A percentile compares a stretch with the other conserved stretches of the same genome.
Conservation (phyloP, 2,888 invertebrate species). For the Drosophila siamana region DNA sequence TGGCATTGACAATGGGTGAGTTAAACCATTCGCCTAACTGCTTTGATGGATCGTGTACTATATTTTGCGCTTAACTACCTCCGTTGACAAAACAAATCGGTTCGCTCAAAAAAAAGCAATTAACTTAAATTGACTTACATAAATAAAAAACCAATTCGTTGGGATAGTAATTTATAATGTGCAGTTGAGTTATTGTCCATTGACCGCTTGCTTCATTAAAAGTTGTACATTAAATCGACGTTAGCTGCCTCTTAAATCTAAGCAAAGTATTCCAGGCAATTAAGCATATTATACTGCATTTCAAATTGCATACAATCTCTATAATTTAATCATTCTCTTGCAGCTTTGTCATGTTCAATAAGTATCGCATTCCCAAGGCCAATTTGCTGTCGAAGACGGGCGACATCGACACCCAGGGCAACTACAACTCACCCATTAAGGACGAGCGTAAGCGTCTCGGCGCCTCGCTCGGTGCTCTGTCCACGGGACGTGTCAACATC, state of each 20-base stretch:
- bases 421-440: conserved; percentile 92
- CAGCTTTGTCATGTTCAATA: conserved; percentile 91
- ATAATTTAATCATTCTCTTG: neutral
- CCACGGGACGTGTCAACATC: conserved; percentile 93
- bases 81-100: neutral
- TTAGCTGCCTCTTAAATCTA: neutral
- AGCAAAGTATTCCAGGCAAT: neutral
- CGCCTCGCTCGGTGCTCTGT: conserved; percentile 92
- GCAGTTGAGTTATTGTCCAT: too few species aligned
- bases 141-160: neutral
- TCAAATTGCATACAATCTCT: neutral
- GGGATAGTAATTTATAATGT: neutral
- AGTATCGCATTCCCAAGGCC: conserved; percentile 92
- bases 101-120: neutral
- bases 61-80: neutral
- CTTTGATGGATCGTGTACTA: too few species aligned
- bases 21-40: neutral
- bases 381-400: conserved; percentile 93
- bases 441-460: conserved; percentile 94
- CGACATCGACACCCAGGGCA: conserved; percentile 93
- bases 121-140: neutral
- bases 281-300: neutral
- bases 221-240: neutral
- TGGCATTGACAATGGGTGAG: conserved; percentile 96
- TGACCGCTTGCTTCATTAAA: neutral